Evolutionary conservation across 2,113 vertebrate genomes (phyloP).

Genomic region (Prunella himalayana): DNA sequence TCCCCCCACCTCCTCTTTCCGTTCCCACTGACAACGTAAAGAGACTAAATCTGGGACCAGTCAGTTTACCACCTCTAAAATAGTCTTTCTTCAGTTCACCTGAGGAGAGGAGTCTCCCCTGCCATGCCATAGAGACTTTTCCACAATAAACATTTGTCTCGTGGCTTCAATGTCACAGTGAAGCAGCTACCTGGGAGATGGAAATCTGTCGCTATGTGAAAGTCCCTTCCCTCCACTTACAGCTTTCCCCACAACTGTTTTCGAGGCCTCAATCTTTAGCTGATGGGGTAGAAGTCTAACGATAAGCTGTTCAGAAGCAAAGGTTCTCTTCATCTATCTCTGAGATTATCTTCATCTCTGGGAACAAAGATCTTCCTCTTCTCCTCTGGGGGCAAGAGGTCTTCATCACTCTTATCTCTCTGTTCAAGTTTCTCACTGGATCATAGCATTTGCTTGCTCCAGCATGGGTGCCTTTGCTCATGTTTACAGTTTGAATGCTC

Average conservation of each 20-base stretch:
- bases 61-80: not conserved
- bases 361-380: not conserved
- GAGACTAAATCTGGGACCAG: not conserved
- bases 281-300: not conserved
- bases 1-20: not conserved
- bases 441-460: not conserved
- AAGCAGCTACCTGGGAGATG: rapidly evolving
- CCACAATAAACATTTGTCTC: not conserved
- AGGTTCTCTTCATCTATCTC: not conserved
- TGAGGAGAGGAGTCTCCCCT: not conserved
- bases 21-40: rapidly evolving
- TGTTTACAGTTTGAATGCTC: not conserved
- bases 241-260: not conserved
- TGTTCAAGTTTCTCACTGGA: not conserved
- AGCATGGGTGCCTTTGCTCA: not conserved
- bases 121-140: not conserved
- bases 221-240: not conserved
- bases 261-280: rapidly evolving
- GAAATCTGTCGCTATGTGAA: rapidly evolving
- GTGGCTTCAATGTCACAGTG: rapidly evolving
- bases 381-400: not conserved
- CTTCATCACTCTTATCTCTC: not conserved
- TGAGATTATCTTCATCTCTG: not conserved
- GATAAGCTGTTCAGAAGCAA: not conserved
- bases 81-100: not conserved